Base-by-base conservation (phyloP, 2,888 invertebrate species). In the Macrosoma leucophasiata region DNA sequence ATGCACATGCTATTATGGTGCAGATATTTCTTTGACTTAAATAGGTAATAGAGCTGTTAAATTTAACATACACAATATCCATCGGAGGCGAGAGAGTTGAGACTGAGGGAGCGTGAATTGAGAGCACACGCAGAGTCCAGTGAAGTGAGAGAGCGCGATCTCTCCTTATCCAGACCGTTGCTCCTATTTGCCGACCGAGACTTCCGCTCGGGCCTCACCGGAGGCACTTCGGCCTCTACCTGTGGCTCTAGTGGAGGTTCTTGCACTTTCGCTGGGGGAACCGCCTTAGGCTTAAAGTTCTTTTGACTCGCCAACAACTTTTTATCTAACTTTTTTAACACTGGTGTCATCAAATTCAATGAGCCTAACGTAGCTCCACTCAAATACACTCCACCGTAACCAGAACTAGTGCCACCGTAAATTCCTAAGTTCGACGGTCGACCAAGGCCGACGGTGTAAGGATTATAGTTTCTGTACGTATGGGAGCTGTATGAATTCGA, bases 11-110 rank as follows among this genome's bases (percentile, higher is more conserved):
- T n/a, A n/a, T n/a, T n/a, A n/a, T n/a, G n/a, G n/a, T n/a, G n/a
- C n/a, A n/a, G n/a, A n/a, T n/a, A n/a, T n/a, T n/a, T n/a, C n/a
- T n/a, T n/a, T n/a, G n/a, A n/a, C n/a, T n/a, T n/a, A n/a, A n/a
- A n/a, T n/a, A n/a, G n/a, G n/a, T n/a, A n/a, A n/a, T n/a, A n/a
- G n/a, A n/a, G n/a, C n/a, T n/a, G n/a, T n/a, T n/a, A n/a, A n/a
- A n/a, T n/a, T 28, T 28, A 50, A 75, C 92, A 87, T 92, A 94
- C 94, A 86, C 88, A 89, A 62, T 94, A 94, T 84, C 94, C 94
- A 79, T 94, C 94, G 39, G 94, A 94, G 54, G 91, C 89, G 42
- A 91, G 81, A 8, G 91, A 91, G 27, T 87, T 89, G 48, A 90
- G 86, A 67, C 91, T 91, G 38, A 89, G 67, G 2, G 90, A 89